Percentiles rank a stretch among this genome's conserved stretches.
Conservation (phyloP, 2,113 vertebrate species). For the Daphoenositta chrysoptera region DNA sequence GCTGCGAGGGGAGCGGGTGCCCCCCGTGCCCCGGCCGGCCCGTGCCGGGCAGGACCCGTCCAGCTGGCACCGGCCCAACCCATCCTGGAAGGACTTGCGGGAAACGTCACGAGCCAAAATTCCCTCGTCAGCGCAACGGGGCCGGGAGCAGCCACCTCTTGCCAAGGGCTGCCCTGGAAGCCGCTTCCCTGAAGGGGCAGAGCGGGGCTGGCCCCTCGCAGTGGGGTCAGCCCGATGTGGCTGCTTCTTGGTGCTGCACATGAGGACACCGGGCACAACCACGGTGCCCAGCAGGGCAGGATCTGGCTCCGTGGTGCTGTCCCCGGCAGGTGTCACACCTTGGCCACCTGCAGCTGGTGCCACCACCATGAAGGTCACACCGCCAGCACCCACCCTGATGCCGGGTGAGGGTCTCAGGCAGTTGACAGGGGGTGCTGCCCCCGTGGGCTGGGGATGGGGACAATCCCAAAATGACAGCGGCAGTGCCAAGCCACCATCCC, state of each 20-base stretch:
- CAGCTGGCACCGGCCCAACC: neutral
- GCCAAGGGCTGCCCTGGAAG: neutral
- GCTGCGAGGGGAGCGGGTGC: accelerated
- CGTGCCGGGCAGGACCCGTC: neutral
- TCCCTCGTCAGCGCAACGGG: neutral
- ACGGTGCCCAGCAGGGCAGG: neutral
- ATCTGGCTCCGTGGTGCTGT: neutral
- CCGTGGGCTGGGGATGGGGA: neutral
- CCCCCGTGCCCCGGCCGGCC: accelerated
- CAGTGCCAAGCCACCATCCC: neutral
- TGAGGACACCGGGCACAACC: accelerated
- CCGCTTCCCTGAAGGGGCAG: neutral
- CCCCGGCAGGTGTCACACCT: neutral
- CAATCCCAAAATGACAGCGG: accelerated
- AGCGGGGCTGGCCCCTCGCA: accelerated
- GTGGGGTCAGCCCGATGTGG: accelerated
- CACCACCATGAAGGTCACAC: accelerated
- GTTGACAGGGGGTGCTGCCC: neutral
- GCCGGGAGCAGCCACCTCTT: neutral
- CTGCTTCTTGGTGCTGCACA: neutral
- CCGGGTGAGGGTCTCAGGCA: neutral
- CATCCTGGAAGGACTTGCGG: neutral
- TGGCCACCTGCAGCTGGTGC: neutral
- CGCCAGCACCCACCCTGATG: accelerated
- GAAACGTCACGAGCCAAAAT: neutral